Conservation (phyloP, 2,113 vertebrate genomes). For the Falco punctatus region DNA sequence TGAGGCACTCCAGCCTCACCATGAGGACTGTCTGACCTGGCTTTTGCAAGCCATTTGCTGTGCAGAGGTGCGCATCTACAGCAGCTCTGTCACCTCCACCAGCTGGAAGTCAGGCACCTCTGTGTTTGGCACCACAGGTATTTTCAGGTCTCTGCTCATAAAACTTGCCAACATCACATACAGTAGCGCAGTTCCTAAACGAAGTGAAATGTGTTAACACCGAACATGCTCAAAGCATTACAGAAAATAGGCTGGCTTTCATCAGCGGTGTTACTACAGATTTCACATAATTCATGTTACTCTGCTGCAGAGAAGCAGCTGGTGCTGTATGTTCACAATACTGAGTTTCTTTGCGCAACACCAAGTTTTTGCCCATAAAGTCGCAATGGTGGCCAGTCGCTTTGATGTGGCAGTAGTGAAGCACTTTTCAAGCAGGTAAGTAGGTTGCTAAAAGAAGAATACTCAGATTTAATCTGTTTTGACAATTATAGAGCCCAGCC, state of each 20-base stretch:
- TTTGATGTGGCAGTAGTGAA: background rate
- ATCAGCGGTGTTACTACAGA: background rate
- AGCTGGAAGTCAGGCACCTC: background rate
- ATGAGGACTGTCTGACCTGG: accelerated
- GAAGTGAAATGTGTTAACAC: background rate
- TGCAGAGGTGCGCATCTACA: accelerated
- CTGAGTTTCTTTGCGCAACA: background rate
- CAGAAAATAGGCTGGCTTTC: background rate
- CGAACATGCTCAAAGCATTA: accelerated
- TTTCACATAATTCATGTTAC: accelerated
- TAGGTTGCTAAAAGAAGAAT: background rate
- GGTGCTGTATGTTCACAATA: accelerated
- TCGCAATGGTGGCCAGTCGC: accelerated
- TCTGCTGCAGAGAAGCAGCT: accelerated
- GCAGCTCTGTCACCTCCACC: background rate
- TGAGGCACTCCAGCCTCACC: accelerated
- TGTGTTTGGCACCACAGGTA: background rate
- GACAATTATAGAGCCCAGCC: background rate
- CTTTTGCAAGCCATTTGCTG: background rate
- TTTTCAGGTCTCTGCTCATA: background rate
- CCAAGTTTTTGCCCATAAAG: background rate
- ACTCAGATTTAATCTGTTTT: background rate
- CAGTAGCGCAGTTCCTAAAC: background rate
- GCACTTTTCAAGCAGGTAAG: background rate
- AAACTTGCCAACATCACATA: background rate